Percentiles rank a stretch among this genome's conserved stretches.
phyloP scores from a whole-genome alignment of 1,140 invertebrate species.

The Tetragonula clypearis region DNA sequence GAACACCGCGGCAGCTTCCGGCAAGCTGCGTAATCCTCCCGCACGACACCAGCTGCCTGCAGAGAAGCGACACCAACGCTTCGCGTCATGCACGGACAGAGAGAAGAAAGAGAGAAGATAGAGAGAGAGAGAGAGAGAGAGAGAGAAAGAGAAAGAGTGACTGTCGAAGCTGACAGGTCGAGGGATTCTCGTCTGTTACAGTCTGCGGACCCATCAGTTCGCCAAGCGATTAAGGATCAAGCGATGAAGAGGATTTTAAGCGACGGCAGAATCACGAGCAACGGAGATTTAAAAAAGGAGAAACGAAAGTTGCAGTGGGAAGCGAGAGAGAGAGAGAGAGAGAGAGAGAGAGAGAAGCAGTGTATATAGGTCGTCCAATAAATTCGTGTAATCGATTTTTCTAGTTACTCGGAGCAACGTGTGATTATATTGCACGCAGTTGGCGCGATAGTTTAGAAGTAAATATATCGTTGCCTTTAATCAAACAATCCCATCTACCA shows the following conservation, averaged over 20 bases:
- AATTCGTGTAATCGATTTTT: neutral
- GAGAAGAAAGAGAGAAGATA: no score
- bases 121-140: no score
- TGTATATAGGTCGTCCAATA: neutral
- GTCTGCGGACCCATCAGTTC: neutral
- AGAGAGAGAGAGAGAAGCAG: neutral
- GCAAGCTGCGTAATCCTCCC: constrained; percentile 25
- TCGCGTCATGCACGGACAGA: constrained; percentile 3
- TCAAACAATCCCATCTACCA: no score
- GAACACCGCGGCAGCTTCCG: constrained; percentile 22
- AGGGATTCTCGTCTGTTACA: neutral
- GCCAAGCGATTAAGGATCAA: neutral
- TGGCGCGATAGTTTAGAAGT: no score
- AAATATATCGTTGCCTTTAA: no score
- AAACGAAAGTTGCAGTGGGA: neutral
- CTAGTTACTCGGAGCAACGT: neutral
- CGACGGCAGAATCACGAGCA: neutral
- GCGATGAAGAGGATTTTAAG: neutral
- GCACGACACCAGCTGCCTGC: constrained; percentile 28
- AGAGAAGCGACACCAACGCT: constrained; percentile 20
- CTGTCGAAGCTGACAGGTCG: neutral
- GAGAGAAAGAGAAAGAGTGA: neutral
- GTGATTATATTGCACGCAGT: no score
- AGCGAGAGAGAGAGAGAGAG: neutral
- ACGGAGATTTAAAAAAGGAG: neutral